Percentiles rank a stretch among this genome's conserved stretches.
These are phyloP conservation scores for Donacobius atricapilla DNA, from an alignment of 2,113 vertebrate genomes.

Conservation along the genomic window DNA sequence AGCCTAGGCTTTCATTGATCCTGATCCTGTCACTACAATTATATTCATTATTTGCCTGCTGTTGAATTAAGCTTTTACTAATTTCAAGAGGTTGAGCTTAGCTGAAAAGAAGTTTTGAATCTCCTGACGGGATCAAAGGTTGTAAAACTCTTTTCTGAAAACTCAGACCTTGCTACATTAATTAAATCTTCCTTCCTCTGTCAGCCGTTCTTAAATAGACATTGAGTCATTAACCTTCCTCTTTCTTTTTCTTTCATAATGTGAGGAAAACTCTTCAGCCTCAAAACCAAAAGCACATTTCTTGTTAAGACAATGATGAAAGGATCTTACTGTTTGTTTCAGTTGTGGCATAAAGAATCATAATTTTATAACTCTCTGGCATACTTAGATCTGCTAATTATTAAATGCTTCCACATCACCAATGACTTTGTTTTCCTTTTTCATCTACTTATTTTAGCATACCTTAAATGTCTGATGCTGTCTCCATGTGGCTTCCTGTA, in stretches of 20 bases:
- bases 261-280: neutral
- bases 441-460: neutral
- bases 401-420: neutral
- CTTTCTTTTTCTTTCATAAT: neutral
- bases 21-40: neutral
- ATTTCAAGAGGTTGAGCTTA: neutral
- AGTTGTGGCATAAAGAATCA: neutral
- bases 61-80: neutral
- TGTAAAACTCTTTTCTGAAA: neutral
- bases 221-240: neutral
- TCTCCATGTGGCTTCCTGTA: accelerated
- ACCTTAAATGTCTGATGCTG: neutral
- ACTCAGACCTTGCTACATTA: neutral
- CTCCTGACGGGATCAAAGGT: neutral
- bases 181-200: neutral
- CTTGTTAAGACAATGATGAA: neutral
- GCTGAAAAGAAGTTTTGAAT: neutral
- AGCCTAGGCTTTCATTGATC: neutral
- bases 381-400: neutral
- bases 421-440: neutral
- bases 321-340: neutral
- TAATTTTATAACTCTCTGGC: neutral
- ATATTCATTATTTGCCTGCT: neutral
- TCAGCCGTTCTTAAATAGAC: neutral
- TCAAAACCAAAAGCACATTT: neutral